Percentiles rank a stretch among this genome's conserved stretches.
Evolutionary conservation across 2,888 invertebrate genomes (phyloP).

Genomic region (Lobophora halterata): DNA sequence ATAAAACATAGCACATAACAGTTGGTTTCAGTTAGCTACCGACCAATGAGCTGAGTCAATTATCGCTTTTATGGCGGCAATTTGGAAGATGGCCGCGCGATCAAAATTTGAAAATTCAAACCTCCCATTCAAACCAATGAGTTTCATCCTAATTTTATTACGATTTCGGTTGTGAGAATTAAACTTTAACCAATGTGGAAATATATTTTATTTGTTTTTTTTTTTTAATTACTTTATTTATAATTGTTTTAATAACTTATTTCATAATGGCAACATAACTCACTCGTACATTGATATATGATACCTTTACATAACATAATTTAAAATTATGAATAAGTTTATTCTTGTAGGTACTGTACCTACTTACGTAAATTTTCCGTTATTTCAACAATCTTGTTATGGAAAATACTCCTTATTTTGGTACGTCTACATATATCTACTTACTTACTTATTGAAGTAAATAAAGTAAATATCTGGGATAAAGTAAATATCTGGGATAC

Average conservation of each 20-base stretch:
- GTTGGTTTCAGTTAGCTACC: conserved; percentile 70
- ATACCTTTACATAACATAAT: too few species aligned
- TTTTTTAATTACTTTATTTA: not conserved
- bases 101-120: conserved; percentile 67
- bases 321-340: too few species aligned
- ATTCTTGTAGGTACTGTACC: not conserved
- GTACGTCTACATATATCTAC: too few species aligned
- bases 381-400: too few species aligned
- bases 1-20: conserved; percentile 42
- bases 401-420: too few species aligned
- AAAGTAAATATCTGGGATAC: too few species aligned
- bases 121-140: conserved; percentile 65
- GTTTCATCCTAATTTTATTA: conserved; percentile 69
- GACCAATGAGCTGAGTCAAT: conserved; percentile 72
- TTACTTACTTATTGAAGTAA: too few species aligned
- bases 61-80: conserved; percentile 69
- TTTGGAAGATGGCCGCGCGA: conserved; percentile 69
- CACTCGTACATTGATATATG: too few species aligned
- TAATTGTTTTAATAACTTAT: too few species aligned
- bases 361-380: too few species aligned
- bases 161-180: conserved; percentile 22
- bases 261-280: too few species aligned
- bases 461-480: too few species aligned
- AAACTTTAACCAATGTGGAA: conserved; percentile 18
- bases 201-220: conserved; percentile 13